phyloP scores from a whole-genome alignment of 2,797 vertebrate species.

The Tokudaia tokunoshimensis region DNA sequence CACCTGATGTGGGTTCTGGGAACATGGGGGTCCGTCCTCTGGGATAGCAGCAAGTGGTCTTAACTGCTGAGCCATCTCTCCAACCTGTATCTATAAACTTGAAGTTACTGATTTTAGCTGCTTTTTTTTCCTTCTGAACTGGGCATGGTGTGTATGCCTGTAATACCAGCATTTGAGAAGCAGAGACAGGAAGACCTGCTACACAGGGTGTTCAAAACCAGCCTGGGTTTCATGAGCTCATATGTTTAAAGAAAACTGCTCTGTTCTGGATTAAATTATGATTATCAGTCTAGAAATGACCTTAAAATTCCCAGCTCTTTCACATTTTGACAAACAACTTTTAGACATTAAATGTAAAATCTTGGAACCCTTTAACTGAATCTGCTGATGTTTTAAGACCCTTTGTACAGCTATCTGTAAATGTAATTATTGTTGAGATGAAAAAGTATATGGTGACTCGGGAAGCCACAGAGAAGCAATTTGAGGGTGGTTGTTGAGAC shows the following conservation, averaged over 20 bases:
- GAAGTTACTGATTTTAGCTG: neutral
- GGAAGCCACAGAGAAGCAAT: neutral
- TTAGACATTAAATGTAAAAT: conserved; percentile 16
- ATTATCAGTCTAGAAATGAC: neutral
- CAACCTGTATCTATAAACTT: neutral
- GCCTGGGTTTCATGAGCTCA: neutral
- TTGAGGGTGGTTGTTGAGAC: neutral
- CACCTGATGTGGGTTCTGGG: neutral
- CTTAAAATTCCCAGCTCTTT: neutral
- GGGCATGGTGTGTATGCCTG: neutral
- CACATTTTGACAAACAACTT: conserved; percentile 3
- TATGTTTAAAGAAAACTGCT: neutral
- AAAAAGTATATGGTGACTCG: neutral
- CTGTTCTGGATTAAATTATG: conserved; percentile 13
- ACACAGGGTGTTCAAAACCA: neutral
- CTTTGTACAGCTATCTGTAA: neutral
- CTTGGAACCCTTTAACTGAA: neutral
- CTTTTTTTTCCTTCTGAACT: neutral
- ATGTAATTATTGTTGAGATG: neutral
- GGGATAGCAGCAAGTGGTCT: neutral
- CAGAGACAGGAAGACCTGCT: too few relatives aligned
- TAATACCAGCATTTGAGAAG: neutral
- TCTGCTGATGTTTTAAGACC: neutral
- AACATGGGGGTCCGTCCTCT: neutral
- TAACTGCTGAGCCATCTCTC: neutral